phyloP scores from a whole-genome alignment of 2,888 invertebrate species.

The Ormyrus nitidulus region DNA sequence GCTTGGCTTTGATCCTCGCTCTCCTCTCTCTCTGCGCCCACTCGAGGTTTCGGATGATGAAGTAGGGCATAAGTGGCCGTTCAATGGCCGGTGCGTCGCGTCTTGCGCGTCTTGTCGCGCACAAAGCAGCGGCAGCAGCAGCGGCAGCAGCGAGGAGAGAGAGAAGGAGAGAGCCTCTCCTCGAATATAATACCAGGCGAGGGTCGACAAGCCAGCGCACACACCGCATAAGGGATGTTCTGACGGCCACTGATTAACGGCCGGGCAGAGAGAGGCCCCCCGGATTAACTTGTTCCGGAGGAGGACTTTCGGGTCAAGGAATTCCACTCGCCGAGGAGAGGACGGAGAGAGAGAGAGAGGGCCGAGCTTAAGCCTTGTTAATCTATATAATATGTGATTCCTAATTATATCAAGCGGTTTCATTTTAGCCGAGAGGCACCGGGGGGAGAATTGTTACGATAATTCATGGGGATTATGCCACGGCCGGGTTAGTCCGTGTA shows the following conservation, averaged over 20 bases:
- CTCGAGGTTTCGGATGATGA: slow-evolving; percentile 69
- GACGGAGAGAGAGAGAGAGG: neutral
- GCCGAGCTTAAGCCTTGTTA: slow-evolving; percentile 40
- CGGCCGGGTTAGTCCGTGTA: neutral
- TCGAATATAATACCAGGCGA: neutral
- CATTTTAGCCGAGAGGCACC: slow-evolving; percentile 9
- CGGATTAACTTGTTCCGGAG: slow-evolving; percentile 51
- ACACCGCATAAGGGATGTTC: slow-evolving; percentile 44
- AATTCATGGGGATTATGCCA: slow-evolving; percentile 39
- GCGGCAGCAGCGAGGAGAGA: neutral
- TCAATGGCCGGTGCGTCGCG: slow-evolving; percentile 2
- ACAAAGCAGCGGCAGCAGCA: slow-evolving; percentile 12
- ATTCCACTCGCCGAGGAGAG: slow-evolving; percentile 25
- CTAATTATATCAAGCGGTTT: slow-evolving; percentile 51
- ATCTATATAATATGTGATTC: slow-evolving; percentile 50
- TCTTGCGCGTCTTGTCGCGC: slow-evolving; percentile 11
- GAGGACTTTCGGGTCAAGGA: slow-evolving; percentile 44
- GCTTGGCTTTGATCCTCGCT: slow-evolving; percentile 63
- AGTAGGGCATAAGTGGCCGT: slow-evolving; percentile 59
- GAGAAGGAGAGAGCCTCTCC: neutral
- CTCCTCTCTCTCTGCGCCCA: slow-evolving; percentile 57
- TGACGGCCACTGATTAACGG: slow-evolving; percentile 50
- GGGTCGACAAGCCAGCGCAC: slow-evolving; percentile 43
- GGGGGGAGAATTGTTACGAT: slow-evolving; percentile 27
- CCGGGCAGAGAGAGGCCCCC: neutral